Evolutionary conservation across 2,888 invertebrate species (phyloP), one percentile per base, ranked within the genome.

Genomic region (Empis livida): DNA sequence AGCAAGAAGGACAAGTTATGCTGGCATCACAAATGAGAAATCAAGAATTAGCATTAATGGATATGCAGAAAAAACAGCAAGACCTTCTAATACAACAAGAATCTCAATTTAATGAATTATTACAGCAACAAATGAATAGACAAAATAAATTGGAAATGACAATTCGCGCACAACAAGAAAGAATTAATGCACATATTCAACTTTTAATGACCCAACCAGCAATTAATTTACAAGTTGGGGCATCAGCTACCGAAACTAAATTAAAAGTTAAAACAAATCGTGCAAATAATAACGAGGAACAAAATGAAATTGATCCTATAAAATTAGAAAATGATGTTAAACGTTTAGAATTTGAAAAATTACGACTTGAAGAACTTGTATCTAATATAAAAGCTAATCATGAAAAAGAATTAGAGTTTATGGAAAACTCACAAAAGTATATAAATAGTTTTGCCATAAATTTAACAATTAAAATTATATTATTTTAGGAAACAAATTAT

Each of bases 401-500:
- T 49, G 70, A 69, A 43, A 64, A 62, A 39, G 70, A 70, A 52
- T 61, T 70, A n/a, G 61, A 64, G 41, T 55, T 69, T 51, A 59
- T 70, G n/a, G 67, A 70, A 38, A 57, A 51, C 11, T 66, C 69
- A 2, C 66, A 67, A 48, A 67, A 63, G 69, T 68, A 50, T 59
- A 54, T 51, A 38, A 1, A 2, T n/a, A 10, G 13, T 2, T 13
- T 23, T 10, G 16, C n/a, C n/a, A n/a, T n/a, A n/a, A n/a, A n/a
- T n/a, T n/a, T n/a, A n/a, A n/a, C n/a, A n/a, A n/a, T 27, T 35
- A 31, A 4, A 37, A 9, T 10, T 42, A 38, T 31, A 39, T 31
- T 45, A 15, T 27, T 50, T 6, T 17, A 67, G 67, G 47, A 69
- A 68, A 51, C 68, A 69, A 56, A 54, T 69, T 0, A 55, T 60